Conservation (phyloP, 2,113 vertebrate genomes). For the Macrotis lagotis region DNA sequence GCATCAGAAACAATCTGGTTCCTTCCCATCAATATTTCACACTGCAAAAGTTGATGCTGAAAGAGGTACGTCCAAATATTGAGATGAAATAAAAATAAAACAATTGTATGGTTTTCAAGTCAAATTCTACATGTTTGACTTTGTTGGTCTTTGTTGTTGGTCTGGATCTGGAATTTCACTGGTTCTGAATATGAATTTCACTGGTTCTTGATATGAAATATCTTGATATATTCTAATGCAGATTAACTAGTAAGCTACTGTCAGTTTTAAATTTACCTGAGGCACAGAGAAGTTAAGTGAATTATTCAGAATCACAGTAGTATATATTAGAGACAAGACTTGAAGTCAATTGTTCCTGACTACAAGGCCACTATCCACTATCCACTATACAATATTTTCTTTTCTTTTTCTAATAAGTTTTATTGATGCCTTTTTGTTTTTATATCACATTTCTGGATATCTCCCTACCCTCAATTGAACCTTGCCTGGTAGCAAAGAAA, state of each 20-base stretch:
- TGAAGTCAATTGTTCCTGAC: not conserved
- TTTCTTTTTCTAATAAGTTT: not conserved
- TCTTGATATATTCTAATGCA: not conserved
- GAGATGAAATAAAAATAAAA: not conserved
- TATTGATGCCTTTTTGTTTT: not conserved
- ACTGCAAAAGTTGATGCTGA: not conserved
- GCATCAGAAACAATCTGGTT: not conserved
- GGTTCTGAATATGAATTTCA: no score
- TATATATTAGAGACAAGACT: not conserved
- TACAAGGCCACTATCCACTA: not conserved
- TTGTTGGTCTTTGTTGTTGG: not conserved
- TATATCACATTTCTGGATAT: not conserved
- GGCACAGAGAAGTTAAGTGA: not conserved
- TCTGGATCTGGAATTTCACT: not conserved
- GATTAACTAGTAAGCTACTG: not conserved
- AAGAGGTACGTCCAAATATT: not conserved
- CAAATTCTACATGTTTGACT: not conserved
- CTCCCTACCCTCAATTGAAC: not conserved
- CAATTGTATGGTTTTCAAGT: not conserved
- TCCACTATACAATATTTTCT: not conserved
- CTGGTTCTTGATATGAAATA: no score
- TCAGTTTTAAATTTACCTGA: not conserved
- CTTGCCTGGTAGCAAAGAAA: not conserved
- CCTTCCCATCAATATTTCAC: not conserved
- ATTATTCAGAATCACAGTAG: not conserved